These are phyloP conservation scores for Drosophila incognita DNA, from an alignment of 2,888 invertebrate species.

Conservation along the genomic window DNA sequence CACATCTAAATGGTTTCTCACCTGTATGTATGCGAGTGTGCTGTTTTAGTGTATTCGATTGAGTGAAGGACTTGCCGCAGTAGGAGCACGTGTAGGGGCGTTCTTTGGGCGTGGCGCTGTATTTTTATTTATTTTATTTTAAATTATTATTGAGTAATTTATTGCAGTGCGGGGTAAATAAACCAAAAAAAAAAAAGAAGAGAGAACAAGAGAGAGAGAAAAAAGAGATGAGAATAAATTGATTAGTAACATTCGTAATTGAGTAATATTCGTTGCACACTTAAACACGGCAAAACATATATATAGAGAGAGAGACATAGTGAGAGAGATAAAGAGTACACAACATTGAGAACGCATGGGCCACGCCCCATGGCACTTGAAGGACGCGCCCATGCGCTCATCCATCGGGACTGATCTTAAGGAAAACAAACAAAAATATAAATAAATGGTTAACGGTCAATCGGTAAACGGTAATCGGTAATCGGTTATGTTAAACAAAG, in stretches of 20 bases:
- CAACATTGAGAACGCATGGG: conserved; percentile 60
- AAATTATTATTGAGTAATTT: conserved; percentile 22
- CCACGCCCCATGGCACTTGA: conserved; percentile 65
- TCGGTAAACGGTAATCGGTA: conserved; percentile 20
- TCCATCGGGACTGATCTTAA: conserved; percentile 64
- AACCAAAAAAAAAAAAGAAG: conserved; percentile 39
- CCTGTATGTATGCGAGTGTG: conserved; percentile 85
- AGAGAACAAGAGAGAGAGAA: conserved; percentile 38
- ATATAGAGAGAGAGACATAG: conserved; percentile 11
- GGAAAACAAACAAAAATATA: conserved; percentile 72
- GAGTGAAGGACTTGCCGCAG: conserved; percentile 85
- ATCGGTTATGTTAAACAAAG: conserved; percentile 24
- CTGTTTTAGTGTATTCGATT: conserved; percentile 85
- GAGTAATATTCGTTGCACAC: conserved; percentile 39
- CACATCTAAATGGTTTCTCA: conserved; percentile 85
- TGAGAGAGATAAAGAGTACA: conserved; percentile 36
- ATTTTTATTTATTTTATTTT: conserved; percentile 26
- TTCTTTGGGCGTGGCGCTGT: conserved; percentile 84
- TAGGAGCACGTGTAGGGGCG: conserved; percentile 85
- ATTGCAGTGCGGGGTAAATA: conserved; percentile 52
- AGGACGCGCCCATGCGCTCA: conserved; percentile 72
- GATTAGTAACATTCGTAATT: conserved; percentile 69
- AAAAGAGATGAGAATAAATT: conserved; percentile 66
- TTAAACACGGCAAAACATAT: conserved; percentile 28
- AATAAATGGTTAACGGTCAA: conserved; percentile 40